A percentile compares a stretch with the other conserved stretches of the same genome.
Conservation (phyloP, 2,888 invertebrate genomes). For the Himalopsyche japonica region DNA sequence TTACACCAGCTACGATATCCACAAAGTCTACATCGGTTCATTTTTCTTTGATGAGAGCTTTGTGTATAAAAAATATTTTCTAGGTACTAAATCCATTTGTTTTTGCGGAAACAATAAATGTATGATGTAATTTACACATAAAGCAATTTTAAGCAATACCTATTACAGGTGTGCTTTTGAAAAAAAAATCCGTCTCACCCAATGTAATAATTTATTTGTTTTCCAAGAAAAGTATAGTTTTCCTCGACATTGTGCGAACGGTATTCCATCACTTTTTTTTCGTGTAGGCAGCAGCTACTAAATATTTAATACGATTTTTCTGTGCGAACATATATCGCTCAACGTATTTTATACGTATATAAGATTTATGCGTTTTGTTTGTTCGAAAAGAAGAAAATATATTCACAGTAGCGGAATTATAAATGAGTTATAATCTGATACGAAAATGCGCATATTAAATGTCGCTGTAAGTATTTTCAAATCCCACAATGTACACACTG, state of each 20-base stretch:
- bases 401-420: not conserved
- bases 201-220: not conserved
- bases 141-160: no score
- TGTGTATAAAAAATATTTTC: no score
- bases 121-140: no score
- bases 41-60: no score
- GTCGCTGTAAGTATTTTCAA: no score
- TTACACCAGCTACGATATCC: no score
- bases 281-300: not conserved
- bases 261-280: not conserved
- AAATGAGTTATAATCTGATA: not conserved
- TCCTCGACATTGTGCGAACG: not conserved
- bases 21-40: no score
- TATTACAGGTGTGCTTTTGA: no score
- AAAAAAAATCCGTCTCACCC: not conserved
- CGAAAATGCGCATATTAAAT: not conserved
- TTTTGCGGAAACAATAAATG: no score
- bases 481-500: no score
- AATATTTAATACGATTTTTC: not conserved
- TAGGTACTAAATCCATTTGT: no score
- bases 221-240: not conserved
- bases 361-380: not conserved
- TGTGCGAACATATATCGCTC: not conserved
- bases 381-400: not conserved
- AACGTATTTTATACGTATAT: not conserved